Conservation (phyloP, 1,140 invertebrate species). For the Eueides isabella region DNA sequence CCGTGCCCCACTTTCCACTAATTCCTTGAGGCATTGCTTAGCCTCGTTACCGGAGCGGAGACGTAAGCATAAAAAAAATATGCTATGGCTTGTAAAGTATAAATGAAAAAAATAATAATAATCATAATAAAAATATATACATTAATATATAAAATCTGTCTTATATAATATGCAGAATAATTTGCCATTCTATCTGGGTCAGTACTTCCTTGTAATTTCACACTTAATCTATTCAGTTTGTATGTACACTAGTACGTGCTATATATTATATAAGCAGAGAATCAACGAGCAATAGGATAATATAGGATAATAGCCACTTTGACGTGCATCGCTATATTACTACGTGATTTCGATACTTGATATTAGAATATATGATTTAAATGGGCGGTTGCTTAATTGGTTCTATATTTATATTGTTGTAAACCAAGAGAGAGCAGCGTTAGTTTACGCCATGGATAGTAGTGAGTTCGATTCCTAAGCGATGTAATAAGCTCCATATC, state of each 20-base stretch:
- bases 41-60: too few species aligned
- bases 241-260: neutral
- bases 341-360: neutral
- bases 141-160: neutral
- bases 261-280: neutral
- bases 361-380: neutral
- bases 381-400: too few species aligned
- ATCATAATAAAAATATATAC: neutral
- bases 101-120: neutral
- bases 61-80: too few species aligned
- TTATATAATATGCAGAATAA: slow-evolving; percentile 8
- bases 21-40: too few species aligned
- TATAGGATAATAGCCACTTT: neutral
- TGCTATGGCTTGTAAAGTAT: neutral
- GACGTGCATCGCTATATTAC: neutral
- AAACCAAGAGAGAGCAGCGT: too few species aligned
- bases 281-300: neutral
- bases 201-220: slow-evolving; percentile 10
- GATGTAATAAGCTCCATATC: too few species aligned
- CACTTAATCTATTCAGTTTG: neutral
- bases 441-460: too few species aligned
- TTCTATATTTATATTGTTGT: too few species aligned
- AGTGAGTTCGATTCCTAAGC: too few species aligned
- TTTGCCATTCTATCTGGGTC: neutral
- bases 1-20: too few species aligned